phyloP scores from a whole-genome alignment of 2,113 vertebrate species.

The Mus pahari region DNA sequence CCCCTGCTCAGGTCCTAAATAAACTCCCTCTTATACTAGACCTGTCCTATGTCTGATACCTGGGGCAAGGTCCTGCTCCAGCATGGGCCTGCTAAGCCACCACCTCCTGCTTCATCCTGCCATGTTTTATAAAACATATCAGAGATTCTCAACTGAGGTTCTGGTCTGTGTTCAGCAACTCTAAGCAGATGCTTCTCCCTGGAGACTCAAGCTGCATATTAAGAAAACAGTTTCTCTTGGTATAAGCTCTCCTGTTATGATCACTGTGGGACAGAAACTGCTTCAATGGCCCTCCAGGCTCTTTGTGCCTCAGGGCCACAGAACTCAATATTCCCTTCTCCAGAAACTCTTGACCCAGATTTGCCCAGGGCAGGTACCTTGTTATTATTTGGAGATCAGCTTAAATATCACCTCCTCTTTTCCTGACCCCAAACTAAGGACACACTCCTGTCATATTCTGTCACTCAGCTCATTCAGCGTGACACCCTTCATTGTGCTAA shows the following conservation, averaged over 20 bases:
- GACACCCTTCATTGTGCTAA: neutral
- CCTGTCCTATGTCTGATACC: too few species aligned
- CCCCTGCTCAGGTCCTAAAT: too few species aligned
- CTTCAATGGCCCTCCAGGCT: neutral
- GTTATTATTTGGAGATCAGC: neutral
- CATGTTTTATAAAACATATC: too few species aligned
- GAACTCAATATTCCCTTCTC: conserved; percentile 6
- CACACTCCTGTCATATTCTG: neutral
- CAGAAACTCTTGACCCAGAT: conserved; percentile 48
- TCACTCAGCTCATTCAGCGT: neutral
- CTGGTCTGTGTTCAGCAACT: neutral
- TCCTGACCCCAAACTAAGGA: neutral
- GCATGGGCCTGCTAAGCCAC: too few species aligned
- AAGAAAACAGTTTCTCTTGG: neutral
- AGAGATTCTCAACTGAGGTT: neutral
- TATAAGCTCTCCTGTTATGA: neutral
- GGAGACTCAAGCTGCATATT: conserved; percentile 5
- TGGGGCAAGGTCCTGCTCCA: too few species aligned
- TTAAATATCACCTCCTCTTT: neutral
- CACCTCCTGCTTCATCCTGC: too few species aligned
- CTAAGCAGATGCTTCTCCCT: neutral
- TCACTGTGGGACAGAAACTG: neutral
- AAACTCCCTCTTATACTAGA: too few species aligned
- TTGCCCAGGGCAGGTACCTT: neutral
- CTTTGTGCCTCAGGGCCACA: neutral